A percentile compares a stretch with the other conserved stretches of the same genome.
Conservation (phyloP, 2,888 invertebrate species). For the Meghimatium bilineatum region DNA sequence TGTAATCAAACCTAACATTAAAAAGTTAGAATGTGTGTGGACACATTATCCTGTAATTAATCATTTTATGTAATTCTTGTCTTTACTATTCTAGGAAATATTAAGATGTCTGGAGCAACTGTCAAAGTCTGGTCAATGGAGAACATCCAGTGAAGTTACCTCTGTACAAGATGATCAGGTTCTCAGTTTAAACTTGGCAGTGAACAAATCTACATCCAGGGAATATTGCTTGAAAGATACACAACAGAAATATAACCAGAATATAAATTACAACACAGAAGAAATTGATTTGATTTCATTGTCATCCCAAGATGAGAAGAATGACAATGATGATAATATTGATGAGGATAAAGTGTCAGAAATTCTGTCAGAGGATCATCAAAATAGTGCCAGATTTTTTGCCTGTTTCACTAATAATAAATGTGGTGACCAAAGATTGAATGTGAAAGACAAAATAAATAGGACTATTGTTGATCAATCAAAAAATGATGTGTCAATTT, state of each 20-base stretch:
- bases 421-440: too few species aligned
- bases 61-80: background rate
- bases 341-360: background rate
- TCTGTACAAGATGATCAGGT: constrained; percentile 58
- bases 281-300: background rate
- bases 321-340: constrained; percentile 2
- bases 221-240: background rate
- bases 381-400: background rate
- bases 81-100: constrained; percentile 62
- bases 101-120: constrained; percentile 63
- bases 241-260: background rate
- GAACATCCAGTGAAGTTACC: constrained; percentile 55
- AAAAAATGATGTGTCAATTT: too few species aligned
- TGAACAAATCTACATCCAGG: background rate
- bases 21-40: too few species aligned
- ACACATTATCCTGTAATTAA: too few species aligned
- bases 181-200: constrained; percentile 45
- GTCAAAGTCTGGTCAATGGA: constrained; percentile 69
- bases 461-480: background rate
- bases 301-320: background rate
- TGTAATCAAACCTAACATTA: too few species aligned
- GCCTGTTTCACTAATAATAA: background rate
- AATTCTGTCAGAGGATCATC: too few species aligned
- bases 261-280: constrained; percentile 47
- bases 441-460: background rate